A percentile compares a stretch with the other conserved stretches of the same genome.
Evolutionary conservation across 1,140 invertebrate species (phyloP).

Genomic region (Calephelis nemesis): DNA sequence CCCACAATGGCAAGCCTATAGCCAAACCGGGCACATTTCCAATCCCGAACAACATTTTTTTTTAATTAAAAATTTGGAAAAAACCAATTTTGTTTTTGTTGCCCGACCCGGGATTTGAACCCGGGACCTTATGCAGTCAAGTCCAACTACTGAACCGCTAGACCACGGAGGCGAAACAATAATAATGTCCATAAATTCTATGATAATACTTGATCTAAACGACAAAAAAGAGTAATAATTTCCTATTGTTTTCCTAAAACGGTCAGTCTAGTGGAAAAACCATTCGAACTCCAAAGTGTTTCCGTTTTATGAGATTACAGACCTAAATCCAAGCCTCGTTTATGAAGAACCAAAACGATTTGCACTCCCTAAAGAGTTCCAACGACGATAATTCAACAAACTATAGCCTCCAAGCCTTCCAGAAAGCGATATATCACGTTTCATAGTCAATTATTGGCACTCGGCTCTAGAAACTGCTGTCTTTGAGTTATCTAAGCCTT

Average conservation of each 20-base stretch:
- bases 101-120: too few species aligned
- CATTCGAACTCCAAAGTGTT: slow-evolving; percentile 1
- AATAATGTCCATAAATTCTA: too few species aligned
- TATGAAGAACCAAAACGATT: slow-evolving; percentile 34
- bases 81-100: too few species aligned
- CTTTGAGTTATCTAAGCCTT: slow-evolving; percentile 56
- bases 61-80: too few species aligned
- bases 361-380: slow-evolving; percentile 39
- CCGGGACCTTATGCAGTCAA: too few species aligned
- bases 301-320: slow-evolving; percentile 9
- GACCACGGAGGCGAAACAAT: too few species aligned
- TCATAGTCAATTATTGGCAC: slow-evolving; percentile 75
- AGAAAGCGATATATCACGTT: slow-evolving; percentile 70
- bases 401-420: slow-evolving; percentile 56
- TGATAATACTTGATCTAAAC: too few species aligned
- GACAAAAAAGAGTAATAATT: neutral
- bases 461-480: slow-evolving; percentile 55
- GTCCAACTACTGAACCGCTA: too few species aligned
- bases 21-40: too few species aligned
- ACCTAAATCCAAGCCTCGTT: slow-evolving; percentile 12
- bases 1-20: too few species aligned
- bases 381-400: slow-evolving; percentile 57
- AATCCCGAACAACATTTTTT: too few species aligned
- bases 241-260: slow-evolving; percentile 1
- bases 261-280: neutral